phyloP scores from a whole-genome alignment of 1,140 invertebrate species.

The Megalopta genalis region DNA sequence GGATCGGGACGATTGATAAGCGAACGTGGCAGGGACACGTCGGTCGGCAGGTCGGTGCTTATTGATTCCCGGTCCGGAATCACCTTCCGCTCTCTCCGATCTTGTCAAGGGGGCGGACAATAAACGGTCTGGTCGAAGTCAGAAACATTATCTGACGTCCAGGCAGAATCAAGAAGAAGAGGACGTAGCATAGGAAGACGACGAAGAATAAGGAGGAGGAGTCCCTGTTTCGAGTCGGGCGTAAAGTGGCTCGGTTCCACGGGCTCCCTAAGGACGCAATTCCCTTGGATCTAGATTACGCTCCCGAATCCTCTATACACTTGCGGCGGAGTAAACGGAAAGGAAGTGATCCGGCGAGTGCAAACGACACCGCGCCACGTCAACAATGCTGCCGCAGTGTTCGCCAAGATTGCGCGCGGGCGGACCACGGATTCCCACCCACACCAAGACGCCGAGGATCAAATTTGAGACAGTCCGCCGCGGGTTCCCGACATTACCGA shows the following conservation, averaged over 20 bases:
- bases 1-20: conserved; percentile 12
- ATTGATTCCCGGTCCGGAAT: conserved; percentile 28
- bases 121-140: conserved; percentile 21
- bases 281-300: conserved; percentile 42
- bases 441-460: neutral
- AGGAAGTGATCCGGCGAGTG: conserved; percentile 30
- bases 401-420: neutral
- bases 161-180: neutral
- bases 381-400: conserved; percentile 11
- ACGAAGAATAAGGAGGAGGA: neutral
- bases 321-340: conserved; percentile 37
- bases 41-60: conserved; percentile 13
- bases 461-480: conserved; percentile 8
- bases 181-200: too few species aligned
- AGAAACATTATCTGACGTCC: neutral
- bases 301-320: conserved; percentile 9
- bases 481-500: neutral
- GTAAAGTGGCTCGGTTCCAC: conserved; percentile 28
- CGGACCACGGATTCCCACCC: neutral
- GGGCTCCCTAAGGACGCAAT: conserved; percentile 29
- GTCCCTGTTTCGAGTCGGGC: conserved; percentile 31
- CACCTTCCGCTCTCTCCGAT: conserved; percentile 19
- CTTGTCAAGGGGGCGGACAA: conserved; percentile 37
- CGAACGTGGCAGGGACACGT: neutral
- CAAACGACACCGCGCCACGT: conserved; percentile 26